Evolutionary conservation across 2,888 invertebrate species (phyloP), one percentile per base, ranked within the genome.

Genomic region (Hypomecis punctinalis): DNA sequence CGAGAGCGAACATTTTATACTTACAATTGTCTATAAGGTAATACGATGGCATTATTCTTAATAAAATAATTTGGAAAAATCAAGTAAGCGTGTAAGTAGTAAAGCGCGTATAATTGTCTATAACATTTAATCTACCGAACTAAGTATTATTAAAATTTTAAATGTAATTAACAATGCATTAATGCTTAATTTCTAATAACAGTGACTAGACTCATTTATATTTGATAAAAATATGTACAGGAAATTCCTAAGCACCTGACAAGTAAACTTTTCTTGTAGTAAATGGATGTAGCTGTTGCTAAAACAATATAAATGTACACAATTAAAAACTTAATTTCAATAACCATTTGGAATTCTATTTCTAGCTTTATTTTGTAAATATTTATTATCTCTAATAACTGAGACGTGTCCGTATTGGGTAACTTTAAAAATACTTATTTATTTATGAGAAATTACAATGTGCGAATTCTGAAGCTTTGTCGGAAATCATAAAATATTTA

Each of bases 141-240:
- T 76, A 75, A 77, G 78, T 78, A 78, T 76, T 78, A 70, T 51
- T 63, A 51, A 52, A 57, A 71, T 76, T 43, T 52, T 57, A 48
- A 47, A 48, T 33, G 37, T 55, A 49, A 55, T 42, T 58, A 75
- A 67, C 72, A 70, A 53, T 71, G 72, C 73, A 63, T 71, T 70
- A 75, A 68, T 72, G 60, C 66, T 61, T 66, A 46, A 39, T 46
- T 54, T 54, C 9, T 36, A 40, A 64, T 69, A 60, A 68, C 61
- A 67, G 57, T 73, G 72, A 73, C 67, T 10, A n/a, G 5, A 8
- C 6, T 5, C 37, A 66, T 72, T 74, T 73, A 64, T 71, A 71
- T 73, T 42, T 48, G 13, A 68, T 70, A 73, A 48, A 65, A 8
- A 51, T 58, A 35, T 61, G 40, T 56, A 60, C 55, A 35, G 10